These are phyloP conservation scores for Barypeithes pellucidus DNA, from an alignment of 2,888 invertebrate species.

Conservation along the genomic window DNA sequence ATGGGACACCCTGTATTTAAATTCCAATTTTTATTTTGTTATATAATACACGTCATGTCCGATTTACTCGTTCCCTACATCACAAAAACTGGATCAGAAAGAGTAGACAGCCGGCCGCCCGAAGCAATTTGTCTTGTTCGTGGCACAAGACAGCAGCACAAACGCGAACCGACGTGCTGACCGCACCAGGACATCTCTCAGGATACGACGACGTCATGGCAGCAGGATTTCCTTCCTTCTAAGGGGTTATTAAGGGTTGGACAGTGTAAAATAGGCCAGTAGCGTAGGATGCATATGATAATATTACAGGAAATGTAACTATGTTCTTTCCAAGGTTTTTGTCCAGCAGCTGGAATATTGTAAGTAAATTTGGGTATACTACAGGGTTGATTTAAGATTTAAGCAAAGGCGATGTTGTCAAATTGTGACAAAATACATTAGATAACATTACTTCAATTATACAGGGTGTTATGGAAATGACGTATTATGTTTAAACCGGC, in stretches of 20 bases:
- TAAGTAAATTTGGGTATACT: no score
- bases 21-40: no score
- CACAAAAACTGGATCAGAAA: conserved; percentile 25
- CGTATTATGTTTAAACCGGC: no score
- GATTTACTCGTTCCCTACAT: conserved; percentile 9
- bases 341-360: no score
- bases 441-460: no score
- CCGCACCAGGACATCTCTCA: conserved; percentile 38
- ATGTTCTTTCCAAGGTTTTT: no score
- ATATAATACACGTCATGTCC: not conserved
- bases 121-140: conserved; percentile 45
- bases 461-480: no score
- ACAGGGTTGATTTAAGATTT: no score
- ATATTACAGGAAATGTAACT: no score
- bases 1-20: no score
- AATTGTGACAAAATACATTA: no score
- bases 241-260: conserved; percentile 41
- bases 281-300: not conserved
- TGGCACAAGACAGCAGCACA: conserved; percentile 33
- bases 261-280: not conserved
- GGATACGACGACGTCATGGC: conserved; percentile 23
- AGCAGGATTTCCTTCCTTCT: conserved; percentile 43
- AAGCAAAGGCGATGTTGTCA: no score
- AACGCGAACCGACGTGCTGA: conserved; percentile 47
- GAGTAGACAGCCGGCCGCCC: conserved; percentile 24